Percentiles rank a stretch among this genome's conserved stretches.
phyloP scores from a whole-genome alignment of 1,140 invertebrate species.

The Calosoma granatense region DNA sequence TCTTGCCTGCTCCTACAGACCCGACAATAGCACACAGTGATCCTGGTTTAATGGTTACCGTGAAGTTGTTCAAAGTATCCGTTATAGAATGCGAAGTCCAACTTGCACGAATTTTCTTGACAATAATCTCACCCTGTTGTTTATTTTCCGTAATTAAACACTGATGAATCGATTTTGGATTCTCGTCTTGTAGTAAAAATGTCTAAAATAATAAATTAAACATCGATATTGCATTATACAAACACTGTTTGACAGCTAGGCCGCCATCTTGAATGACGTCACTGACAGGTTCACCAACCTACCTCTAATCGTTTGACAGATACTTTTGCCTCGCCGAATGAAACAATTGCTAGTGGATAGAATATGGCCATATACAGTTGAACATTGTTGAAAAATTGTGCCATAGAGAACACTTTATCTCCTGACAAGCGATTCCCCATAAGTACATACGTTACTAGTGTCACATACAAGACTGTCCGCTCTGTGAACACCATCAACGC shows the following conservation, averaged over 20 bases:
- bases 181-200: conserved; percentile 27
- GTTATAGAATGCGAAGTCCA: conserved; percentile 48
- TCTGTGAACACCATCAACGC: conserved; percentile 56
- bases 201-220: conserved; percentile 21
- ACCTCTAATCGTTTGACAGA: conserved; percentile 54
- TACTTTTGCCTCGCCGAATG: conserved; percentile 47
- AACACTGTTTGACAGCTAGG: no score
- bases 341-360: conserved; percentile 52
- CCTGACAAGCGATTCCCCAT: conserved; percentile 50
- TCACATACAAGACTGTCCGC: conserved; percentile 58
- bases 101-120: conserved; percentile 44
- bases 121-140: conserved; percentile 32
- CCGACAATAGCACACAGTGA: conserved; percentile 65
- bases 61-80: conserved; percentile 51
- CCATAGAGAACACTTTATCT: conserved; percentile 60
- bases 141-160: not conserved
- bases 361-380: conserved; percentile 62
- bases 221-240: no score
- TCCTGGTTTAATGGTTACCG: conserved; percentile 45
- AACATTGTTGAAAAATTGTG: conserved; percentile 62
- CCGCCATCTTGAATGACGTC: no score
- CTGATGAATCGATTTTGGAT: conserved; percentile 1
- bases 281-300: no score
- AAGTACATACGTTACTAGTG: conserved; percentile 56
- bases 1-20: conserved; percentile 71